Conservation (phyloP, 2,113 vertebrate species). For the Naja naja region DNA sequence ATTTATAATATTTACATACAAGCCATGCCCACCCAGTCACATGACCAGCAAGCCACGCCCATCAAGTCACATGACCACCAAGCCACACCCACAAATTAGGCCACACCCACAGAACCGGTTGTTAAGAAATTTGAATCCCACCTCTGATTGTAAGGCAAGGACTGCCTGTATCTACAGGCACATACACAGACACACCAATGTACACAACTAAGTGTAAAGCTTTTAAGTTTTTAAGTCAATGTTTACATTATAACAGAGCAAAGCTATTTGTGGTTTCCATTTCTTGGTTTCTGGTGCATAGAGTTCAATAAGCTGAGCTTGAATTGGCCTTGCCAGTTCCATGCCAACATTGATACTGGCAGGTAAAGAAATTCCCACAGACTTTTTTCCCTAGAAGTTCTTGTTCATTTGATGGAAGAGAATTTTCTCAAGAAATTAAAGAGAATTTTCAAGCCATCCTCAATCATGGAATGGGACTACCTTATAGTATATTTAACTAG, state of each 20-base stretch:
- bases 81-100: too few relatives aligned
- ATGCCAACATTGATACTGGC: neutral
- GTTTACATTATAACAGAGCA: neutral
- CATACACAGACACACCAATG: neutral
- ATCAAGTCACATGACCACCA: too few relatives aligned
- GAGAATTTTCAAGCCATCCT: neutral
- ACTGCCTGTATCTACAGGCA: neutral
- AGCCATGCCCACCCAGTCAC: too few relatives aligned
- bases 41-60: too few relatives aligned
- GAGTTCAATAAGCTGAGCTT: neutral
- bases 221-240: neutral
- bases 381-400: neutral
- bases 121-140: too few relatives aligned
- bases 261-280: neutral
- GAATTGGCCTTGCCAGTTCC: neutral
- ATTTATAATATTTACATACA: too few relatives aligned
- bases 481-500: neutral
- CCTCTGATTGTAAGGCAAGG: too few relatives aligned
- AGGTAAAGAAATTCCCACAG: neutral
- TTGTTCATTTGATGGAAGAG: neutral
- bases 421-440: neutral
- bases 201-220: neutral
- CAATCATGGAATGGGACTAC: neutral
- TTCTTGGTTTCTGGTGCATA: neutral
- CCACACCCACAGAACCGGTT: too few relatives aligned